Percentiles rank a stretch among this genome's conserved stretches.
Conservation (phyloP, 2,888 invertebrate species). For the Diaphora mendica region DNA sequence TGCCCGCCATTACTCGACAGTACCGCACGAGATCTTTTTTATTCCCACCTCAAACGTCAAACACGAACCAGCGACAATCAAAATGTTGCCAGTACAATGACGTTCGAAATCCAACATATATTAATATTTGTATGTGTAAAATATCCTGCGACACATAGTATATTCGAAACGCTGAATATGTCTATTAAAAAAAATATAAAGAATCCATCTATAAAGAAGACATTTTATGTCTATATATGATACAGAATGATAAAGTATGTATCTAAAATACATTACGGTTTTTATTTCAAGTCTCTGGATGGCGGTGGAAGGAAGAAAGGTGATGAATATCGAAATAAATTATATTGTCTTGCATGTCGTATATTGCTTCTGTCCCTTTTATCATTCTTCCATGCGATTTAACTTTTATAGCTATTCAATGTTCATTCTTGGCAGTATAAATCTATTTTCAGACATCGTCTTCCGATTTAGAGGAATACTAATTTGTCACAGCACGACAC, state of each 20-base stretch:
- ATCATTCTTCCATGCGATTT: conserved; percentile 2
- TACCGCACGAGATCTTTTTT: no score
- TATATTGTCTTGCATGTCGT: neutral
- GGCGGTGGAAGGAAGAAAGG: neutral
- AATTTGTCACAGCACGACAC: neutral
- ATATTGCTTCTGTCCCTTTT: neutral
- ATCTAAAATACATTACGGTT: neutral
- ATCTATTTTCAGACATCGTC: neutral
- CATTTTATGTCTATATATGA: neutral
- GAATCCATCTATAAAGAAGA: neutral
- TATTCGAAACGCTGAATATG: no score
- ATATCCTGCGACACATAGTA: no score
- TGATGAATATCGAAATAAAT: neutral
- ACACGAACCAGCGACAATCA: no score
- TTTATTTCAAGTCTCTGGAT: neutral
- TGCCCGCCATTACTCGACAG: no score
- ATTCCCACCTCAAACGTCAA: no score
- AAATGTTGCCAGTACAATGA: no score
- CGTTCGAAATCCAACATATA: no score
- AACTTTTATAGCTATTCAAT: conserved; percentile 1
- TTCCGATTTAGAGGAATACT: neutral
- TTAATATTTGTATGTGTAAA: no score
- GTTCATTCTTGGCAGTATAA: conserved; percentile 1
- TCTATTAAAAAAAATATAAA: neutral
- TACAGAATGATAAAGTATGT: neutral